A percentile compares a stretch with the other conserved stretches of the same genome.
Conservation (phyloP, 2,888 invertebrate genomes). For the Sipha maydis region DNA sequence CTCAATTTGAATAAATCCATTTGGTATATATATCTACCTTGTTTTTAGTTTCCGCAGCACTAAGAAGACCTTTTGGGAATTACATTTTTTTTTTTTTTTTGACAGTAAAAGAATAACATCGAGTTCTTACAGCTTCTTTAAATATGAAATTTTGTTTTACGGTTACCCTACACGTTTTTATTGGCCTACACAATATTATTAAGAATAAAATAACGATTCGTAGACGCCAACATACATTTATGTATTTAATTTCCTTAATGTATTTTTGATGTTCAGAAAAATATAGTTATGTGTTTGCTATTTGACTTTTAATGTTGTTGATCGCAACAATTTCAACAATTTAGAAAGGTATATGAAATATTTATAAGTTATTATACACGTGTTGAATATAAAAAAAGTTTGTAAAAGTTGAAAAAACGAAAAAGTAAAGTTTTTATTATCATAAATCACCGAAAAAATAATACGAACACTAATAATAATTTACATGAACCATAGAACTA, state of each 20-base stretch:
- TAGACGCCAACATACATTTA: neutral
- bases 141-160: constrained; percentile 21
- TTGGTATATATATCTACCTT: constrained; percentile 42
- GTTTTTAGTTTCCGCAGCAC: constrained; percentile 41
- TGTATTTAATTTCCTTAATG: constrained; percentile 35
- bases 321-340: neutral
- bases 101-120: constrained; percentile 31
- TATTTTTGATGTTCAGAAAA: constrained; percentile 13
- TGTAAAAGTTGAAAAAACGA: neutral
- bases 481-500: neutral
- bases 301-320: neutral
- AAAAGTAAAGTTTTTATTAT: neutral
- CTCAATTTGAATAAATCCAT: constrained; percentile 61
- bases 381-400: constrained; percentile 4
- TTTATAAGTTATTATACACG: neutral
- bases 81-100: constrained; percentile 38
- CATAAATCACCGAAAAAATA: constrained; percentile 34
- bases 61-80: constrained; percentile 45
- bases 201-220: constrained; percentile 3
- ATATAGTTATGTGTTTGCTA: neutral
- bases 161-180: neutral
- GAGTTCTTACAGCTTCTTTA: constrained; percentile 11
- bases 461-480: constrained; percentile 16
- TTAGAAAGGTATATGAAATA: constrained; percentile 20
- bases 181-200: neutral